A percentile compares a stretch with the other conserved stretches of the same genome.
Conservation (phyloP, 2,888 invertebrate species). For the Caenorhabditis doughertyi region DNA sequence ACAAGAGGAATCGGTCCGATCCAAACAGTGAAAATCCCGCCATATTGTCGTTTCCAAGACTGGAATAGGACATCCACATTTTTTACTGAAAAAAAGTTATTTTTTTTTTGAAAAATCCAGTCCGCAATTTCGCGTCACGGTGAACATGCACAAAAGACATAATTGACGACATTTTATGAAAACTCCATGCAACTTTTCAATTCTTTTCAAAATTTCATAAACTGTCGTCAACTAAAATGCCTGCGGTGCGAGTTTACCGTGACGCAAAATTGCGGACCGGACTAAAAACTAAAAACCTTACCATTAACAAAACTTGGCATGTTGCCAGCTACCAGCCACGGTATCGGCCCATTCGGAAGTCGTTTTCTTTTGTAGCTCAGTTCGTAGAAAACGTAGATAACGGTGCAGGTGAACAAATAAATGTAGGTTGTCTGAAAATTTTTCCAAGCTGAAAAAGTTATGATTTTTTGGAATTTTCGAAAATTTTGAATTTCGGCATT, state of each 20-base stretch:
- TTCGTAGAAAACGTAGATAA: conserved; percentile 73
- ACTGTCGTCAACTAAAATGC: too few species aligned
- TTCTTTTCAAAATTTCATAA: too few species aligned
- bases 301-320: conserved; percentile 71
- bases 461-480: too few species aligned
- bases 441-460: too few species aligned
- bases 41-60: conserved; percentile 72
- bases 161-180: too few species aligned
- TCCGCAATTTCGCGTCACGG: too few species aligned
- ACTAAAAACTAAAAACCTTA: conserved; percentile 9
- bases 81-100: conserved; percentile 51
- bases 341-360: conserved; percentile 77
- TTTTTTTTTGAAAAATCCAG: background rate
- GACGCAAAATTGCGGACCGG: too few species aligned
- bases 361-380: conserved; percentile 75
- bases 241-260: too few species aligned
- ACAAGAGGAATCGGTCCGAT: conserved; percentile 81
- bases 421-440: conserved; percentile 47
- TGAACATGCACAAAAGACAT: too few species aligned
- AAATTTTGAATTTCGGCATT: too few species aligned
- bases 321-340: conserved; percentile 77
- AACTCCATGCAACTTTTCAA: too few species aligned
- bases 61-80: conserved; percentile 73
- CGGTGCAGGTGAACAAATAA: conserved; percentile 10
- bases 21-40: conserved; percentile 81